Base-by-base conservation (phyloP, 2,888 invertebrate genomes). In the Vesta saturnalis region DNA sequence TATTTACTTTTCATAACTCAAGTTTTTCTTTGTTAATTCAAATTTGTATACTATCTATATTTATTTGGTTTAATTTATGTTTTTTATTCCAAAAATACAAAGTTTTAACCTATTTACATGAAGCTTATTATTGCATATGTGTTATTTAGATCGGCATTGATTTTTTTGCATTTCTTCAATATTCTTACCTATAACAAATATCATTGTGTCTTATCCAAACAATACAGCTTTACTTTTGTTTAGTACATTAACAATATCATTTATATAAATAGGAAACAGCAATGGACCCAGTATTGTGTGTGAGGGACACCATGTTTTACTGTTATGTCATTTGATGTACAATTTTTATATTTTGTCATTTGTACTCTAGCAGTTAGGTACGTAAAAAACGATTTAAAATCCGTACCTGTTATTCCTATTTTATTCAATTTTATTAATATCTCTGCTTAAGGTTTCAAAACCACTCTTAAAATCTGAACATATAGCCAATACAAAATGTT, bases 361-460 rank as follows among this genome's bases (percentile, higher is more conserved):
- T 56, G 55, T 14, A 14, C 14, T n/a, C 55, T 56, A 22, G 5
- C 14, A 5, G 22, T 22, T 55, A 55, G 5, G n/a, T 23, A 59
- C 10, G 43, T 19, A 2, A 15, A 39, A 47, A 47, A 15, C 59
- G 39, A 59, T 21, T 39, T 39, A 8, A 59, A 35, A 10, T 39
- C 59, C 6, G 23, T 19, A 14, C 59, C 59, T 16, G 6, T 15
- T 8, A 59, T 8, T 16, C 59, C 6, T 39, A 19, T n/a, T 59
- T 59, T n/a, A n/a, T n/a, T n/a, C n/a, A n/a, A n/a, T 46, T 59
- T 46, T 15, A 59, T 10, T 19, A 59, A 30, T 15, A 4, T 21
- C 15, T 43, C 59, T 19, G 18, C 16, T 59, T 35, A 59, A 10
- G 12, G 21, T 59, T 35, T 59, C 59, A 59, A 59, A 59, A 12